Evolutionary conservation across 2,888 invertebrate genomes (phyloP).

Genomic region (Willowsia nigromaculata): DNA sequence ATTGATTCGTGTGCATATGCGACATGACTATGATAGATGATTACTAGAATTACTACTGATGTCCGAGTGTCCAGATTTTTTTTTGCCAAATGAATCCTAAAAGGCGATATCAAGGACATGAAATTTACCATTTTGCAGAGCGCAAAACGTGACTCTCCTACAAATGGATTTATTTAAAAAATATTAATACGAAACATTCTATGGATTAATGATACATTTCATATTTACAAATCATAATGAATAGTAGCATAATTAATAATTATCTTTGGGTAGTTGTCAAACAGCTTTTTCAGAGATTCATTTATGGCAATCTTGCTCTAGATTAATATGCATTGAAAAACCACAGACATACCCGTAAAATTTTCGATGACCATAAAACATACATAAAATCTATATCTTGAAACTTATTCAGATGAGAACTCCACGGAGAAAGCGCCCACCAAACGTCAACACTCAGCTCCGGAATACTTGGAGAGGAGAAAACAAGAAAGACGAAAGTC

Average conservation of each 20-base stretch:
- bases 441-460: conserved; percentile 90
- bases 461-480: conserved; percentile 93
- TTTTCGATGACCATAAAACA: no score
- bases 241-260: no score
- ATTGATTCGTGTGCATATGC: no score
- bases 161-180: background rate
- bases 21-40: no score
- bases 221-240: no score
- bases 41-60: background rate
- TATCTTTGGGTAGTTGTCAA: no score
- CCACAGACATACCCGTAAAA: no score
- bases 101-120: background rate
- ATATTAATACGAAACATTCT: background rate
- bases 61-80: background rate
- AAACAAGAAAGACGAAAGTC: conserved; percentile 87
- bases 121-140: background rate
- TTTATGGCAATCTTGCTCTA: no score
- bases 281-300: no score
- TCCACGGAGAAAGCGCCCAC: conserved; percentile 85
- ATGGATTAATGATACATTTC: no score
- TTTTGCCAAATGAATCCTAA: background rate
- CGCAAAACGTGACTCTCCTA: background rate
- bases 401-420: conserved; percentile 83
- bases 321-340: no score
- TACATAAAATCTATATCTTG: no score